These are phyloP conservation scores for Mechanitis messenoides DNA, from an alignment of 2,888 invertebrate genomes.

Conservation along the genomic window DNA sequence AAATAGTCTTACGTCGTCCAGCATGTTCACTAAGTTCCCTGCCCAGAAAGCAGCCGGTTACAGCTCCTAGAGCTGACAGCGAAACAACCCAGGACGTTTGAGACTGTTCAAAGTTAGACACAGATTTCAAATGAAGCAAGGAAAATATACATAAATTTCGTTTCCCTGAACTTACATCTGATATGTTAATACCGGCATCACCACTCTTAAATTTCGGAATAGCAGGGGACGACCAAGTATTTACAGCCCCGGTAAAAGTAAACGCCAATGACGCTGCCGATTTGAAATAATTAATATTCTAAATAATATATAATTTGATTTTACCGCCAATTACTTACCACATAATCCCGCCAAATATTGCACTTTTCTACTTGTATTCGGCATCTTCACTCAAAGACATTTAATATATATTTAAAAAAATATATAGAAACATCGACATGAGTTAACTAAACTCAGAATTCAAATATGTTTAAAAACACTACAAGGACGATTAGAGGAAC, in stretches of 20 bases:
- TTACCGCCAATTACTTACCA: constrained; percentile 53
- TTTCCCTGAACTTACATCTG: constrained; percentile 52
- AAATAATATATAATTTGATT: constrained; percentile 20
- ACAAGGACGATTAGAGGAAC: no score
- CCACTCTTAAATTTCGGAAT: constrained; percentile 70
- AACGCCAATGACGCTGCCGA: constrained; percentile 63
- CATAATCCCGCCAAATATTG: constrained; percentile 69
- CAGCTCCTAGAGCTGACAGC: constrained; percentile 72
- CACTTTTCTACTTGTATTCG: constrained; percentile 45
- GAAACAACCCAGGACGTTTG: constrained; percentile 78
- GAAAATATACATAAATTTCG: neutral
- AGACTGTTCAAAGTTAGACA: constrained; percentile 38
- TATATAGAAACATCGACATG: no score
- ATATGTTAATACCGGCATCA: constrained; percentile 55
- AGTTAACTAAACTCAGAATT: neutral
- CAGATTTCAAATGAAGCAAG: neutral
- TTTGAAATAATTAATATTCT: constrained; percentile 21
- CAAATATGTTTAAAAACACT: neutral
- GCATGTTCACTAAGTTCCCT: constrained; percentile 74
- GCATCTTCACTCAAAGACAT: neutral
- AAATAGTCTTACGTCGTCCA: constrained; percentile 74
- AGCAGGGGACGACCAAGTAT: constrained; percentile 76
- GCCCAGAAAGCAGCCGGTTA: constrained; percentile 74
- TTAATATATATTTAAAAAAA: neutral
- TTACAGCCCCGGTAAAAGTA: constrained; percentile 64